Evolutionary conservation across 1,140 invertebrate genomes (phyloP), one percentile per base, ranked within the genome.

Genomic region (Pemphigus obesinymphae): DNA sequence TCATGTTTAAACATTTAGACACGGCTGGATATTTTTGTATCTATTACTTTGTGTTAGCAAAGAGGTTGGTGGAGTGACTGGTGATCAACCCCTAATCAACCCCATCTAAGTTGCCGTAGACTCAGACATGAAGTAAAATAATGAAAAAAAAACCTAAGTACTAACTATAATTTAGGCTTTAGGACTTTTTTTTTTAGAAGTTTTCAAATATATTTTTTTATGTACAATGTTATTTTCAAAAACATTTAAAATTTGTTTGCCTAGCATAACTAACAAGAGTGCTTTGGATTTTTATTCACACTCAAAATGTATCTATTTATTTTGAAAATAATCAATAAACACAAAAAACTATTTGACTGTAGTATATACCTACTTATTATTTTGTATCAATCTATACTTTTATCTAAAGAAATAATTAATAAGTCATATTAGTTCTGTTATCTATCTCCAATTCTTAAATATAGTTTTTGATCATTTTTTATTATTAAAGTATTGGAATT

Each of bases 41-140:
- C 43, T 73, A 48, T 73, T 73, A 50, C 43, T 50, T 73, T 73
- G 43, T 50, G 5, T 48, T 73, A 73, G 70, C 70, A 73, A 73
- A 70, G 66, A 70, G 66, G 43, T 73, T 73, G 23, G 26, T 73
- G 70, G 70, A 73, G 43, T 73, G 45, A 73, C 43, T 73, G 70
- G 26, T 73, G 70, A 73, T 48, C 70, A 48, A 73, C 17, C 70
- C 70, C 70, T 73, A 50, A 73, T 50, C 70, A 73, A 50, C 17
- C 70, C 70, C 70, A 73, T 48, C 68, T 73, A 48, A 34, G 70
- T 73, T 73, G 43, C 70, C 20, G 70, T 73, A 73, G 43, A 72
- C 26, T 72, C 23, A 48, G 29, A 73, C 43, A n/a, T 31, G 70
- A 73, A 73, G 70, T 73, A 31, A 50, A 50, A 15, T 73, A 48